Evolutionary conservation across 1,140 invertebrate species (phyloP).

Genomic region (Rhyzopertha dominica): DNA sequence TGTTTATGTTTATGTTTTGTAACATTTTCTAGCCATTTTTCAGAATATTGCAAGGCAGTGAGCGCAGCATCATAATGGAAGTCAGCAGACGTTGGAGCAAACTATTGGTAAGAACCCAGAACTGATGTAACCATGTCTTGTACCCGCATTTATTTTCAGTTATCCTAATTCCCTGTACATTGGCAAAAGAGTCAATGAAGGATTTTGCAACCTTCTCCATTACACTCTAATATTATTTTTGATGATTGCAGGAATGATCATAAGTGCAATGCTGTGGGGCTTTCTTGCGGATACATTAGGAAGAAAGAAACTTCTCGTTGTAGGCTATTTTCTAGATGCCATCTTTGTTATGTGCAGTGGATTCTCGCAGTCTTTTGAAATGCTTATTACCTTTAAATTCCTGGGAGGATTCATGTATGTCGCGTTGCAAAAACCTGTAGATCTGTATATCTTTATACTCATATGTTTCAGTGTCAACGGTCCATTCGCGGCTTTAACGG

Average conservation of each 20-base stretch:
- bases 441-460: neutral
- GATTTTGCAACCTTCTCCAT: no score
- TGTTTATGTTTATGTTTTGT: no score
- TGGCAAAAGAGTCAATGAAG: no score
- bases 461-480: slow-evolving; percentile 59
- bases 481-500: slow-evolving; percentile 64
- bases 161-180: no score
- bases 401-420: slow-evolving; percentile 72
- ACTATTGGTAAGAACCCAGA: no score
- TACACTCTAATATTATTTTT: no score
- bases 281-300: slow-evolving; percentile 72
- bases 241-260: slow-evolving; percentile 72
- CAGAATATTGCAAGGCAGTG: no score
- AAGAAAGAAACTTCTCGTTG: slow-evolving; percentile 61
- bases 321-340: slow-evolving; percentile 63
- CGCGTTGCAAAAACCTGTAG: slow-evolving; percentile 8
- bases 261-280: slow-evolving; percentile 75
- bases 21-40: no score
- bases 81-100: no score
- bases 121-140: no score
- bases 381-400: slow-evolving; percentile 67
- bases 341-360: slow-evolving; percentile 62
- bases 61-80: no score
- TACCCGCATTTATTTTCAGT: no score
- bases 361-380: slow-evolving; percentile 65